Evolutionary conservation across 2,888 invertebrate species (phyloP), one percentile per base, ranked within the genome.

Genomic region (Dilophus febrilis): DNA sequence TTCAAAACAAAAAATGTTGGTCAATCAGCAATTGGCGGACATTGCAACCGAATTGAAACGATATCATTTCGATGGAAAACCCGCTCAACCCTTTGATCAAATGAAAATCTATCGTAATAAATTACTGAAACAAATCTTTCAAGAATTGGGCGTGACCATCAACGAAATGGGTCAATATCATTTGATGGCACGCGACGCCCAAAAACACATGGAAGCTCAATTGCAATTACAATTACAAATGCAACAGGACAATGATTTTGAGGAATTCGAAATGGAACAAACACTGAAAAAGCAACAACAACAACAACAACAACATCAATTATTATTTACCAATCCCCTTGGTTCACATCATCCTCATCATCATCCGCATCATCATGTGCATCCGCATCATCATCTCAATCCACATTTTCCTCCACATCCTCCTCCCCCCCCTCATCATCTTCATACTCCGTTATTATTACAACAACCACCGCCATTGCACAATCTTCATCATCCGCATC

Each of bases 1-100:
- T 49, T 75, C 76, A 40, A 78, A 76, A 46, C 74, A 76, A 53
- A 80, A 79, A 59, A 70, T 79, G 48, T 70, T 74, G 58, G 70
- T 78, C 0, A 79, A 78, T 53, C 76, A 78, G 51, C 69, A 79
- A 53, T 56, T 80, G 50, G 71, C 74, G 2, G 64, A 70, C 19
- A 66, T 76, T 11, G 71, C 74, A 7, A 70, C 68, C 46, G 68
- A 68, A 56, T 58, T 72, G 17, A 73, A 75, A 53, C 71, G 69
- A 49, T 69, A 67, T 47, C 70, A 75, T 45, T 74, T 72, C 50
- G 72, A 72, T 50, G 66, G 66, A 36, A 55, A 57, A 19, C 56
- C 65, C 2, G 68, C 68, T 40, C 72, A 71, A 51, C 63, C 62
- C 42, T 67, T 73, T 34, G 73, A 74, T 50, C 55, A 70, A 22